A percentile compares a stretch with the other conserved stretches of the same genome.
Evolutionary conservation across 2,797 vertebrate genomes (phyloP).

Genomic region (Coccyzus lansbergi): DNA sequence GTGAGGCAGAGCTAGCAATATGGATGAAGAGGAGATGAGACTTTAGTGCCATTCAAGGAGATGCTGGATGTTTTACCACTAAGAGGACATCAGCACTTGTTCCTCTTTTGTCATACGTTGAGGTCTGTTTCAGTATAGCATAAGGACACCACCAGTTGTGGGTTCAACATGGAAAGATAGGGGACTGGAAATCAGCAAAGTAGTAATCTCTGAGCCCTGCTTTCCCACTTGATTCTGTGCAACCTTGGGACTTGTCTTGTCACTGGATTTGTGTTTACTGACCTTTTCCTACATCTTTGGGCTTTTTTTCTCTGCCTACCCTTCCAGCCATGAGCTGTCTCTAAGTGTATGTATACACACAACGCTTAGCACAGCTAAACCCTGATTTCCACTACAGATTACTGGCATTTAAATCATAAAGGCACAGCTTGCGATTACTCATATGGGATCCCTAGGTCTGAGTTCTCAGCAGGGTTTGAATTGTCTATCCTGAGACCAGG

Average conservation of each 20-base stretch:
- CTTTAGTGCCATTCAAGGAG: background rate
- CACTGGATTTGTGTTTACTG: background rate
- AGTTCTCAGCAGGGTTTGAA: background rate
- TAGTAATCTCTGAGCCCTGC: background rate
- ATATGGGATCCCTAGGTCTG: background rate
- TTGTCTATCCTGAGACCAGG: background rate
- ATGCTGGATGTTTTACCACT: background rate
- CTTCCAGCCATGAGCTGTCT: background rate
- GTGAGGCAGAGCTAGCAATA: background rate
- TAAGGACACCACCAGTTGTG: background rate
- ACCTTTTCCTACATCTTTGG: background rate
- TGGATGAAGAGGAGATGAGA: background rate
- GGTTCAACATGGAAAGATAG: background rate
- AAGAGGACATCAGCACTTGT: background rate
- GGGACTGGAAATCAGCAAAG: background rate
- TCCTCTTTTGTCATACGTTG: fast-evolving
- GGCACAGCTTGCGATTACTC: background rate
- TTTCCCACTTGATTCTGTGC: background rate
- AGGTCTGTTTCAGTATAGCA: background rate
- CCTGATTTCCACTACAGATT: background rate
- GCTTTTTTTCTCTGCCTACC: background rate
- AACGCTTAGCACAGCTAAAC: background rate
- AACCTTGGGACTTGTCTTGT: background rate
- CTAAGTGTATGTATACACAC: background rate
- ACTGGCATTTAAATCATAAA: background rate